Conservation (phyloP, 2,113 vertebrate species). For the Delphinus delphis region DNA sequence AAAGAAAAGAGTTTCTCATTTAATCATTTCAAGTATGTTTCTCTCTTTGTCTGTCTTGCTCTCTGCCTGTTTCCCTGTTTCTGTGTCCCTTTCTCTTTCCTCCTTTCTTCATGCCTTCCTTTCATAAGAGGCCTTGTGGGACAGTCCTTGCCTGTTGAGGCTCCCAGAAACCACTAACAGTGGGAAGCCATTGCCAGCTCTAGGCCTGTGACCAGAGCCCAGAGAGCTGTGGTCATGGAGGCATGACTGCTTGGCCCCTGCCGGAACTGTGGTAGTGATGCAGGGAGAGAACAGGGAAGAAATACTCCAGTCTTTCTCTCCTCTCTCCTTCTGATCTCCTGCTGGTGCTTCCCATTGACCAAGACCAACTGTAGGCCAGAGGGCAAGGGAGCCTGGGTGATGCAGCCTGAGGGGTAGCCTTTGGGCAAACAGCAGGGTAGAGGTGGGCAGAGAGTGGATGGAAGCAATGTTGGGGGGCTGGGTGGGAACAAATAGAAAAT, state of each 20-base stretch:
- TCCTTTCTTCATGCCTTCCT: neutral
- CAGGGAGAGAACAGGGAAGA: neutral
- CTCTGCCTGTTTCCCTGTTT: neutral
- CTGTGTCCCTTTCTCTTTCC: neutral
- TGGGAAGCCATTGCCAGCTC: neutral
- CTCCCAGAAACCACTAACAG: neutral
- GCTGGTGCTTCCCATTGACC: neutral
- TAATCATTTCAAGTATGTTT: neutral
- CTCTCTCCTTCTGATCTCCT: neutral
- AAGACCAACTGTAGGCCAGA: neutral
- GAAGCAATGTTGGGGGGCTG: neutral
- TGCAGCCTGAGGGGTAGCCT: neutral
- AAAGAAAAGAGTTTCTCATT: neutral
- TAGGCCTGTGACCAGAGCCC: neutral
- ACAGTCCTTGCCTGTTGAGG: neutral
- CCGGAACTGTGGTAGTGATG: neutral
- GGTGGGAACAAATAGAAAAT: neutral
- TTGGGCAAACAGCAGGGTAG: neutral
- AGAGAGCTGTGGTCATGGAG: neutral
- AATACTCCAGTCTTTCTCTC: neutral
- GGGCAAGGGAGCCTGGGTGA: neutral
- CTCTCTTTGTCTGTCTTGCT: neutral
- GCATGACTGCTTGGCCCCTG: neutral
- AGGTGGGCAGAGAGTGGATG: neutral
- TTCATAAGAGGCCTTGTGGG: neutral